Evolutionary conservation across 2,797 vertebrate species (phyloP).

Genomic region (Chaenodraco wilsoni): DNA sequence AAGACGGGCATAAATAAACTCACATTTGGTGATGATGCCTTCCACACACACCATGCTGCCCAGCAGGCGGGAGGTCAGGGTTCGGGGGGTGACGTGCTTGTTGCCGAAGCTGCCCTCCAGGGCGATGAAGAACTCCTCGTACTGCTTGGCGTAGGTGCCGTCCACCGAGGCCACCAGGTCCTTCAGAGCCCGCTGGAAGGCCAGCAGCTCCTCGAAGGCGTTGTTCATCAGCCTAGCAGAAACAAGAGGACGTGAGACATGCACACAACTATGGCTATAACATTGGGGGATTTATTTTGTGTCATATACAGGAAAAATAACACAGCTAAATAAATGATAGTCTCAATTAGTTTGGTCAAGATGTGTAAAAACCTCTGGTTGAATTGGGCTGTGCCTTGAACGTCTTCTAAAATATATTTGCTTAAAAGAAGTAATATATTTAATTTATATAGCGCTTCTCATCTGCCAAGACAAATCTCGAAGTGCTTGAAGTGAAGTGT

Average conservation of each 20-base stretch:
- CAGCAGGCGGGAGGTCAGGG: slow-evolving; percentile 91
- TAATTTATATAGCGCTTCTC: too few species aligned
- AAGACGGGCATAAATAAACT: slow-evolving; percentile 50
- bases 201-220: slow-evolving; percentile 91
- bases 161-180: slow-evolving; percentile 94
- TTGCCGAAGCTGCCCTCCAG: slow-evolving; percentile 96
- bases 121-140: slow-evolving; percentile 94
- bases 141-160: slow-evolving; percentile 95
- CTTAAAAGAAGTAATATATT: too few species aligned
- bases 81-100: slow-evolving; percentile 93
- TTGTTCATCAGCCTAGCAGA: slow-evolving; percentile 88
- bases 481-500: too few species aligned
- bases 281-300: too few species aligned
- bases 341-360: not conserved
- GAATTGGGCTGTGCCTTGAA: too few species aligned
- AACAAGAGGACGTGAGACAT: not conserved
- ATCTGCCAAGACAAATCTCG: too few species aligned
- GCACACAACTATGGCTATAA: too few species aligned
- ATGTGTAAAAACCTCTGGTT: not conserved
- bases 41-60: slow-evolving; percentile 95
- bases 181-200: slow-evolving; percentile 94
- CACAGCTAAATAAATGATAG: not conserved
- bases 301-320: too few species aligned
- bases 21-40: slow-evolving; percentile 98
- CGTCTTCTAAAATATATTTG: too few species aligned